Evolutionary conservation across 2,797 vertebrate species (phyloP), one percentile per base, ranked within the genome.

Genomic region (Tapera naevia): DNA sequence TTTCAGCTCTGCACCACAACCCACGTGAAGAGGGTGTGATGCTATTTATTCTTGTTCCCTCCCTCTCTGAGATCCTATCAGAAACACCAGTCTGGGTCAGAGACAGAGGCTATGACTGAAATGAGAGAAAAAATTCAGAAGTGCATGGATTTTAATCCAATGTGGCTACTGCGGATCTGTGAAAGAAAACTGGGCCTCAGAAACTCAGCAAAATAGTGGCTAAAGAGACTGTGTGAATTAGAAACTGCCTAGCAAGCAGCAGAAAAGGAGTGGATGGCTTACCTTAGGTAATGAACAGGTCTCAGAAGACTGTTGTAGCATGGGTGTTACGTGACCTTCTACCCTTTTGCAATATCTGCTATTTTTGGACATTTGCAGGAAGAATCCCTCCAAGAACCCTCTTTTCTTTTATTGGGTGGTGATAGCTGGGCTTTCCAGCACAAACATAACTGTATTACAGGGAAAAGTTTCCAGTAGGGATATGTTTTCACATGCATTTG

Each of bases 381-480:
- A 90, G 72, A 96, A 89, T 48, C 54, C 76, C 86, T 96, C 83
- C 91, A 93, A 94, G 91, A 87, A 87, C 80, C 45, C 50, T 82
- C 32, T 61, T 91, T 53, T 90, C 67, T 33, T 91, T 84, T 92
- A 39, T 54, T 93, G 95, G 95, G 95, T 95, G 95, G 95, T 95
- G 94, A 82, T 87, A 93, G 86, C 74, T 96, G 72, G 71, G 50
- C 71, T 94, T 94, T 97, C 96, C 96, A 96, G 94, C 86, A 96
- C 95, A 95, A 94, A 95, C 90, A 96, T 66, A 94, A 67, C 88
- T 91, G 81, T 75, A 72, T 74, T 96, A 71, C 83, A 90, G 35
- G 23, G 61, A 78, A 50, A 94, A 35, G 84, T 75, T 91, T 95
- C 93, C 90, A 93, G 71, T 72, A 82, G 88, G 21, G 91, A 85